phyloP scores from a whole-genome alignment of 1,140 invertebrate species.

The Lasaia peninsularis region DNA sequence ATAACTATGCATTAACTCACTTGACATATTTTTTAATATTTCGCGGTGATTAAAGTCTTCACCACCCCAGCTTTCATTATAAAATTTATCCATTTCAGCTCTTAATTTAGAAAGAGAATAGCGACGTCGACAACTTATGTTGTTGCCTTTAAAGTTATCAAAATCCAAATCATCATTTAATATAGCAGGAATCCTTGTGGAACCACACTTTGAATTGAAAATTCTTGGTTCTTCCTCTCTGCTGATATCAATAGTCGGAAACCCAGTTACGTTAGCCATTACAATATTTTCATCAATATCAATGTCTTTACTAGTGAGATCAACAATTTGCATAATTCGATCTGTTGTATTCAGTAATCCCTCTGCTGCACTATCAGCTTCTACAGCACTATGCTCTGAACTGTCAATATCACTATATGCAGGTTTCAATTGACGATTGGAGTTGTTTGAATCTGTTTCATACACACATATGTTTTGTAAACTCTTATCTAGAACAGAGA shows the following conservation, averaged over 20 bases:
- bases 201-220: constrained; percentile 41
- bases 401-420: constrained; percentile 26
- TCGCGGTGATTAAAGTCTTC: constrained; percentile 78
- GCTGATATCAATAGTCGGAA: constrained; percentile 32
- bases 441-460: constrained; percentile 56
- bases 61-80: constrained; percentile 80
- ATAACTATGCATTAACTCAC: constrained; percentile 57
- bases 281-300: constrained; percentile 53
- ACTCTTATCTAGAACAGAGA: constrained; percentile 46
- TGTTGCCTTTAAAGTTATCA: constrained; percentile 64
- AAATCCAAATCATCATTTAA: constrained; percentile 65
- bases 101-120: constrained; percentile 60
- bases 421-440: constrained; percentile 29
- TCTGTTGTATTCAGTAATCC: constrained; percentile 11
- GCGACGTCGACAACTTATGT: constrained; percentile 41
- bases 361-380: constrained; percentile 27
- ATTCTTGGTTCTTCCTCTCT: constrained; percentile 20
- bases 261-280: constrained; percentile 61
- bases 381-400: constrained; percentile 31
- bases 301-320: constrained; percentile 40
- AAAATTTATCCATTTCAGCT: constrained; percentile 79
- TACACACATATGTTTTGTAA: constrained; percentile 48
- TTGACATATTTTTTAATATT: constrained; percentile 77
- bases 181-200: constrained; percentile 62
- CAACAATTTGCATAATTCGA: constrained; percentile 33